Base-by-base conservation (phyloP, 2,113 vertebrate species). In the Ploceus nigricollis region DNA sequence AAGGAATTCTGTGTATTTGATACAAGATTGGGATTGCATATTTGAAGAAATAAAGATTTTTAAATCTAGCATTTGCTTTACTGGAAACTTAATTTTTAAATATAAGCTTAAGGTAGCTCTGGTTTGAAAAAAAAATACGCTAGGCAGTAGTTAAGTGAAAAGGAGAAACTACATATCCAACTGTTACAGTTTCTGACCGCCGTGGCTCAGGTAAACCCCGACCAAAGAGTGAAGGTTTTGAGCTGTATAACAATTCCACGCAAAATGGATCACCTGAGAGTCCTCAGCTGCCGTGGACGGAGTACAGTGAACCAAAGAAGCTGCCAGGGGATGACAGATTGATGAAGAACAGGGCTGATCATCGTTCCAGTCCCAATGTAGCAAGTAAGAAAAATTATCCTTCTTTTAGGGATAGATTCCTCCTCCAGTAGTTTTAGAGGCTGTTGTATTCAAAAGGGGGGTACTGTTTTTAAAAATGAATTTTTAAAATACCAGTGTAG, bases 211-310 rank as follows among this genome's bases (percentile, higher is more conserved):
- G 99, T 70, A 99, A 99, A 94, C 96, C 98, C 73, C 98, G 99
- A 95, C 99, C 99, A 89, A 99, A 99, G 98, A 99, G 99, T 45
- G 99, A 99, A 97, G 99, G 99, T 39, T 99, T 99, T 45, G 99
- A 99, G 97, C 97, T 99, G 68, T 99, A 99, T 71, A 99, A 98
- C 78, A 99, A 96, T 97, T 98, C 99, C 1, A 98, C 98, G 78
- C 99, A 98, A 93, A 99, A 99, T 68, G 99, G 99, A 63, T 99
- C 99, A 9, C 99, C 99, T 0, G 99, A 99, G 98, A 99, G 98
- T 91, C 99, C 99, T 20, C 99, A 98, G 97, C 97, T 98, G 30
- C 97, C 98, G 2, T 99, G 99, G 99, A 98, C 99, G 1, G 98
- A 99, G 48, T 99, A 99, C 97, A 98, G 98, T 3, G 99, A 99